Evolutionary conservation across 1,140 invertebrate species (phyloP).

Genomic region (Thaumatotibia leucotreta): DNA sequence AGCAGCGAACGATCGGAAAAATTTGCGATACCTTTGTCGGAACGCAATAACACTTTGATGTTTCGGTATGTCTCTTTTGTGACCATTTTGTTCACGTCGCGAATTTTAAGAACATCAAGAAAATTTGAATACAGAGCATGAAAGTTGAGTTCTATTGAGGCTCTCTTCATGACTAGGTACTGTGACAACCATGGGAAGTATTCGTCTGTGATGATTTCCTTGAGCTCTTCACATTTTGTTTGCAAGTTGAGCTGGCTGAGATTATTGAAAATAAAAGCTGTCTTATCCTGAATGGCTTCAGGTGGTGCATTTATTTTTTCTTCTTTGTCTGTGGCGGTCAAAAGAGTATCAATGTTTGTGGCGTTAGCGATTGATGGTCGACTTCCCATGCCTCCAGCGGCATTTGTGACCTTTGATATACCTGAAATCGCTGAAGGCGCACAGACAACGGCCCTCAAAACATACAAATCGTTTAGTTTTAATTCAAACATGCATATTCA

Average conservation of each 20-base stretch:
- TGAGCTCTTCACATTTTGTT: constrained; percentile 97
- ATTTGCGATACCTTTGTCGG: constrained; percentile 98
- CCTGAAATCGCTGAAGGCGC: constrained; percentile 53
- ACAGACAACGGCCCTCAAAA: constrained; percentile 50
- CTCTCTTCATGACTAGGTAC: constrained; percentile 99
- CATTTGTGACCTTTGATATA: constrained; percentile 59
- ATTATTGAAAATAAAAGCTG: constrained; percentile 99
- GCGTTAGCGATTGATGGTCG: constrained; percentile 97
- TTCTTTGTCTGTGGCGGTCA: constrained; percentile 96
- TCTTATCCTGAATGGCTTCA: constrained; percentile 94
- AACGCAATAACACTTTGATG: constrained; percentile 95
- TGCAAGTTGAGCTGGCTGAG: constrained; percentile 96
- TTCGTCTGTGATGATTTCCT: constrained; percentile 94
- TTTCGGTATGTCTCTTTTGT: constrained; percentile 97
- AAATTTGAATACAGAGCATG: constrained; percentile 98
- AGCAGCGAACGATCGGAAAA: constrained; percentile 97
- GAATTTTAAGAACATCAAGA: constrained; percentile 91
- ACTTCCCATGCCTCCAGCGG: constrained; percentile 59
- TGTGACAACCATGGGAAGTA: constrained; percentile 97
- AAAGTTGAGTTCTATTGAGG: constrained; percentile 98
- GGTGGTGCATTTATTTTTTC: constrained; percentile 92
- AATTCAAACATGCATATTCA: too few species aligned
- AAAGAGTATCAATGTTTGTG: constrained; percentile 97
- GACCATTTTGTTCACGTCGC: constrained; percentile 90
- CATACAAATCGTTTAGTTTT: neutral